Evolutionary conservation across 2,113 vertebrate genomes (phyloP), one percentile per base, ranked within the genome.

Genomic region (Neogobius melanostomus): DNA sequence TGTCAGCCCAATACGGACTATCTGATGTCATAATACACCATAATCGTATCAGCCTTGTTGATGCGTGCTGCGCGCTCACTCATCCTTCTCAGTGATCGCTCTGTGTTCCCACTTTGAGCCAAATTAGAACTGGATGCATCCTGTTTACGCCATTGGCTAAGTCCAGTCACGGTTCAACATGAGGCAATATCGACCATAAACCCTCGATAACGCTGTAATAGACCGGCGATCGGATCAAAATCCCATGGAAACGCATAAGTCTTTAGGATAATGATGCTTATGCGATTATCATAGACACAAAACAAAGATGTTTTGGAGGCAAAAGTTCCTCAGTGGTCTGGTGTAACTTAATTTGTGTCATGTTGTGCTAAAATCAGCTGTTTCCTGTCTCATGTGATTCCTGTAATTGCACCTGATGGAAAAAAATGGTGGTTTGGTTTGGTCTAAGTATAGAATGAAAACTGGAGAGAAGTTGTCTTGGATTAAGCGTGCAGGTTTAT

Each of bases 71-170:
- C 46, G 46, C 11, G 6, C 62, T 17, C 9, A 12, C 62, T 28
- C 46, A 64, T 64, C 62, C 45, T 7, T 48, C 44, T 48, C 44
- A 64, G 47, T 46, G 7, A 10, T 6, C 6, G 62, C 62, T 47
- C 47, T 48, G 62, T 64, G 62, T 21, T 64, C 47, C 44, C 15
- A 48, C 61, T 47, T 16, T 17, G 45, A 43, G n/a, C 11, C 62
- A 14, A 48, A 64, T 64, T n/a, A 48, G 45, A 46, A 64, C 62
- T 12, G 62, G 62, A 64, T 28, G 62, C 48, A 12, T 64, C 62
- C 62, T 48, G 62, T 64, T 64, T 64, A 48, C 46, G 11, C 46
- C 44, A 64, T 64, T 21, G 12, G n/a, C 17, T 64, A 17, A 12
- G 10, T 47, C 36, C 36, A 61, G 46, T 64, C 61, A 12, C 16